Conservation (phyloP, 2,888 invertebrate genomes). For the Xanthia icteritia region DNA sequence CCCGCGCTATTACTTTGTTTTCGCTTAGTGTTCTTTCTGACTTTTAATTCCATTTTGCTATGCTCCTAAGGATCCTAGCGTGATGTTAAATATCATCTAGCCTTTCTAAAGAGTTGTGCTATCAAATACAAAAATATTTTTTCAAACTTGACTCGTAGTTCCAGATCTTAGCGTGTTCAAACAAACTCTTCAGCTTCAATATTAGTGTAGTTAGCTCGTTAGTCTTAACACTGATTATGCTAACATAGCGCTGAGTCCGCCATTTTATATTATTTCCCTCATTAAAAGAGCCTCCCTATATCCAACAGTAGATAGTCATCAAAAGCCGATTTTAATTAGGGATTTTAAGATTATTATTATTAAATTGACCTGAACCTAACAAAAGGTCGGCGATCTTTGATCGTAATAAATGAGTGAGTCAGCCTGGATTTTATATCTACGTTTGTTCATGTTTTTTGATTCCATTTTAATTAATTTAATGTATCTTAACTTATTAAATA, state of each 20-base stretch:
- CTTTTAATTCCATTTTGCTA: too few species aligned
- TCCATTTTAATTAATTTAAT: slow-evolving; percentile 31
- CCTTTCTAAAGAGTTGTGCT: too few species aligned
- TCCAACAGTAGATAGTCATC: slow-evolving; percentile 48
- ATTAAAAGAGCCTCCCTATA: slow-evolving; percentile 57
- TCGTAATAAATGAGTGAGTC: slow-evolving; percentile 32
- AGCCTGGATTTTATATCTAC: slow-evolving; percentile 30
- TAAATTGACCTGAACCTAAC: slow-evolving; percentile 46
- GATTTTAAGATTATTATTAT: slow-evolving; percentile 54
- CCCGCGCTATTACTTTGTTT: too few species aligned
- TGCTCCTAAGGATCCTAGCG: too few species aligned
- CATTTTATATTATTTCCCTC: slow-evolving; percentile 62
- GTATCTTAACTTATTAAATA: slow-evolving; percentile 1
- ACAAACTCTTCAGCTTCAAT: too few species aligned
- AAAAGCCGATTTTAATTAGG: slow-evolving; percentile 66
- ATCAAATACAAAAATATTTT: too few species aligned
- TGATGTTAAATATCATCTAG: too few species aligned
- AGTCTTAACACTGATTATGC: slow-evolving; percentile 57
- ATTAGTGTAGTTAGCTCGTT: slow-evolving; percentile 36
- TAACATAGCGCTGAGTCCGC: slow-evolving; percentile 50
- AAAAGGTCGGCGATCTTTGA: slow-evolving; percentile 29
- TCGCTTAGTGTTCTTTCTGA: too few species aligned
- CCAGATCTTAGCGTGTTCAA: too few species aligned
- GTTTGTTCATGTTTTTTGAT: slow-evolving; percentile 31
- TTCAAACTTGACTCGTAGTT: too few species aligned